Conservation (phyloP, 2,113 vertebrate species). For the Meles meles region DNA sequence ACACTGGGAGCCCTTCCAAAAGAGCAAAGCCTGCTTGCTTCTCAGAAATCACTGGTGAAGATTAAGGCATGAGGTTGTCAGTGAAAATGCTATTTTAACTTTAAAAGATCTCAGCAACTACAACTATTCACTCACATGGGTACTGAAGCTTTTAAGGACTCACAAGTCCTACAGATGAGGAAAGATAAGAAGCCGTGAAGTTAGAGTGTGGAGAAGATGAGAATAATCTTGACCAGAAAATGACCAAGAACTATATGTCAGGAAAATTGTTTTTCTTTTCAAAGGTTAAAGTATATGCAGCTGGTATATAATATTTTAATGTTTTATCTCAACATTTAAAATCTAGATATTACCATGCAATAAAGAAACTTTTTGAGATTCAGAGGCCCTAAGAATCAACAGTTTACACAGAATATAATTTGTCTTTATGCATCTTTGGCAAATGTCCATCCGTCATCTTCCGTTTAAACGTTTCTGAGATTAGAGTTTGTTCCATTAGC, state of each 20-base stretch:
- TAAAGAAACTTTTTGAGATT: background rate
- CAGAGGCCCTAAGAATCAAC: background rate
- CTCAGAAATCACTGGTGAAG: slow-evolving; percentile 39
- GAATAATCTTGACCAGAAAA: background rate
- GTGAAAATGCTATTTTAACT: slow-evolving; percentile 15
- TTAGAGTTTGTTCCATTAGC: background rate
- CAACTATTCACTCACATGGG: background rate
- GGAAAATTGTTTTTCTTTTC: background rate
- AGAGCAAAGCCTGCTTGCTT: slow-evolving; percentile 14
- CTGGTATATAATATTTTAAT: background rate
- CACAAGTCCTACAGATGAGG: slow-evolving; percentile 5
- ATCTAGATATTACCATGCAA: background rate
- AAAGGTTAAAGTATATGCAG: background rate
- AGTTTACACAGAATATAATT: background rate
- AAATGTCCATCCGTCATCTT: background rate
- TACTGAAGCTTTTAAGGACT: slow-evolving; percentile 39
- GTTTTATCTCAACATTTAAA: background rate
- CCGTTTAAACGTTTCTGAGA: background rate
- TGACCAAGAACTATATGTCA: background rate
- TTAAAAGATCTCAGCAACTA: slow-evolving; percentile 9
- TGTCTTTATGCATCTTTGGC: background rate
- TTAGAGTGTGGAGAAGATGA: background rate
- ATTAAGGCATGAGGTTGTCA: background rate
- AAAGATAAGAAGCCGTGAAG: background rate
- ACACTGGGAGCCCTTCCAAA: background rate